Conservation (phyloP, 2,797 vertebrate species). For the Heteromormyrus szaboi region DNA sequence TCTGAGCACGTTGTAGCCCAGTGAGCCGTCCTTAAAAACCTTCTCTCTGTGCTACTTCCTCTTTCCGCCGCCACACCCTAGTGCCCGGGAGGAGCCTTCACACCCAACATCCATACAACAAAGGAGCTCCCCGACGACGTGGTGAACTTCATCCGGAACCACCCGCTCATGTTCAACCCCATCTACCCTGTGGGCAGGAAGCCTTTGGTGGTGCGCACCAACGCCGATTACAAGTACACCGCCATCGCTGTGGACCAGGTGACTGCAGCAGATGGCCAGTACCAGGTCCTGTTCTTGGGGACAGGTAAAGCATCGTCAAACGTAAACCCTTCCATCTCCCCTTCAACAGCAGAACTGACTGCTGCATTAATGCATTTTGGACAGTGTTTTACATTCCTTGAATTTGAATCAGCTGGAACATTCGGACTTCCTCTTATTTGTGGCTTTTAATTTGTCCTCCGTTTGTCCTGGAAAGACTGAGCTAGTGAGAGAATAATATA, state of each 20-base stretch:
- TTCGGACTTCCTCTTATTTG: not conserved
- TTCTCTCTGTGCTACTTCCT: not conserved
- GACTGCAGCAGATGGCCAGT: slow-evolving; percentile 83
- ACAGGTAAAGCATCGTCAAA: slow-evolving; percentile 66
- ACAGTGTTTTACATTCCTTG: not conserved
- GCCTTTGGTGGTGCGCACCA: slow-evolving; percentile 82
- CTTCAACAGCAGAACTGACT: not conserved
- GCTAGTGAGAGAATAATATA: not conserved
- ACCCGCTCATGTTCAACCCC: slow-evolving; percentile 93
- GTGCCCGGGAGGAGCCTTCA: slow-evolving; percentile 96
- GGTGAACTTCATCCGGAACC: slow-evolving; percentile 91
- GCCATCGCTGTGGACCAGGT: slow-evolving; percentile 91
- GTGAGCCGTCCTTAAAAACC: not conserved
- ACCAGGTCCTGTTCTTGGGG: slow-evolving; percentile 91
- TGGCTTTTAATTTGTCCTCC: not conserved
- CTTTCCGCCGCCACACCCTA: slow-evolving; percentile 36
- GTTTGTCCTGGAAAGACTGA: not conserved
- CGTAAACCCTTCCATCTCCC: not conserved
- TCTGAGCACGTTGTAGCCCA: not conserved
- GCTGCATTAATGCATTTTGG: not conserved
- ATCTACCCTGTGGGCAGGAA: slow-evolving; percentile 83
- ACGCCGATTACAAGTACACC: slow-evolving; percentile 87
- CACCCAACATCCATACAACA: slow-evolving; percentile 81
- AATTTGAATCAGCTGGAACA: not conserved
- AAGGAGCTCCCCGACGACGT: slow-evolving; percentile 97